Evolutionary conservation across 2,113 vertebrate species (phyloP).

Genomic region (Acanthochromis polyacanthus): DNA sequence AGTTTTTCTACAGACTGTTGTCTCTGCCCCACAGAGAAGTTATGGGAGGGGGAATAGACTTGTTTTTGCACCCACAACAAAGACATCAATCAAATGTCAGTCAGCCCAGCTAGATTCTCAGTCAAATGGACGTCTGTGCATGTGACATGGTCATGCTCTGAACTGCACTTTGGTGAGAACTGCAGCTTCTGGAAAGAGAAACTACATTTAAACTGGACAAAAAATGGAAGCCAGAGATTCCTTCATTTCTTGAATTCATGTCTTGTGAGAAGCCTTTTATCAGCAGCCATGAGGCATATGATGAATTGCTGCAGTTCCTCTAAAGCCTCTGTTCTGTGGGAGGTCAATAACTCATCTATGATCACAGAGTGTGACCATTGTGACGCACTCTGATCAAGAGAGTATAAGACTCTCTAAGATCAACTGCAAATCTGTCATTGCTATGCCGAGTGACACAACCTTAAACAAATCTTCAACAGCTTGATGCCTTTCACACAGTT

Average conservation of each 20-base stretch:
- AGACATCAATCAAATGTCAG: constrained; percentile 45
- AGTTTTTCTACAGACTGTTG: constrained; percentile 16
- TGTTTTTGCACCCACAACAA: constrained; percentile 18
- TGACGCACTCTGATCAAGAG: constrained; percentile 77
- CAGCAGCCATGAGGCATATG: constrained; percentile 61
- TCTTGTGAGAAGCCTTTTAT: constrained; percentile 61
- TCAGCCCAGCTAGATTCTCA: not conserved
- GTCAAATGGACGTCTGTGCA: constrained; percentile 7
- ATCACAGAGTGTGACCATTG: constrained; percentile 77
- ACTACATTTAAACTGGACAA: constrained; percentile 6
- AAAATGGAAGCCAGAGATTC: constrained; percentile 41
- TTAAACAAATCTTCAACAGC: constrained; percentile 74
- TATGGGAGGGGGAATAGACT: not conserved
- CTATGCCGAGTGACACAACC: constrained; percentile 62
- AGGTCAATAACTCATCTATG: constrained; percentile 84
- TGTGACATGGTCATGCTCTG: not conserved
- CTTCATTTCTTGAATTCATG: constrained; percentile 52
- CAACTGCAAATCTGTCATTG: constrained; percentile 73
- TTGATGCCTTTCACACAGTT: constrained; percentile 60
- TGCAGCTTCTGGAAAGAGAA: not conserved
- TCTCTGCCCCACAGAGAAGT: constrained; percentile 6
- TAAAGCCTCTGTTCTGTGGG: constrained; percentile 69
- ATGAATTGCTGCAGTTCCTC: constrained; percentile 78
- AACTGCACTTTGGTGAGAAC: constrained; percentile 4
- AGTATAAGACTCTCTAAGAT: constrained; percentile 67